phyloP scores from a whole-genome alignment of 2,888 invertebrate species.

The Cosmia pyralina region DNA sequence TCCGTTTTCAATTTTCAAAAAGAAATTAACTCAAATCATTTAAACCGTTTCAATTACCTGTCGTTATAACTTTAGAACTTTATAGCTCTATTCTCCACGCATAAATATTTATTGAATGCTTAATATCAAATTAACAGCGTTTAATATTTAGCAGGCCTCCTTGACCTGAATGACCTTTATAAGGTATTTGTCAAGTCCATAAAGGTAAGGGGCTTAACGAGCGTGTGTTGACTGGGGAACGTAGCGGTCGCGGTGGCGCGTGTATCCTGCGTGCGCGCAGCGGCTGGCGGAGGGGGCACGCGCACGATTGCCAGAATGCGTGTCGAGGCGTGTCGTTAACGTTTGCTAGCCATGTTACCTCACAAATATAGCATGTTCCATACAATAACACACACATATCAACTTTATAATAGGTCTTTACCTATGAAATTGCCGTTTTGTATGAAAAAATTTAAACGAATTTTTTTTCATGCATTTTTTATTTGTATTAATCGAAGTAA shows the following conservation, averaged over 20 bases:
- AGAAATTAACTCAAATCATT: slow-evolving; percentile 5
- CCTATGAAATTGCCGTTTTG: too few species aligned
- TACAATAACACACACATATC: slow-evolving; percentile 53
- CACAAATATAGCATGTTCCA: slow-evolving; percentile 74
- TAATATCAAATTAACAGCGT: slow-evolving; percentile 43
- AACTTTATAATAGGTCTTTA: too few species aligned
- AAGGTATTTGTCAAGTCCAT: slow-evolving; percentile 78
- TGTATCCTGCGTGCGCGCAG: slow-evolving; percentile 83
- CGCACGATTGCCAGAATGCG: slow-evolving; percentile 81
- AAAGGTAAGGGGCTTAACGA: slow-evolving; percentile 70
- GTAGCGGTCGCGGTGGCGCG: slow-evolving; percentile 76
- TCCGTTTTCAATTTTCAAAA: slow-evolving; percentile 1
- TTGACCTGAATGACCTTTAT: slow-evolving; percentile 77
- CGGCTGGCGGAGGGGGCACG: slow-evolving; percentile 70
- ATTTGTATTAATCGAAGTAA: too few species aligned
- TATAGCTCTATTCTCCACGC: slow-evolving; percentile 29
- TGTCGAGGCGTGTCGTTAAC: slow-evolving; percentile 67
- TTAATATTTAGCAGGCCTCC: slow-evolving; percentile 66
- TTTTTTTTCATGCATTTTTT: too few species aligned
- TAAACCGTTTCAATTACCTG: slow-evolving; percentile 22
- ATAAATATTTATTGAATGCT: slow-evolving; percentile 43
- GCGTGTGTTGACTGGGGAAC: slow-evolving; percentile 62
- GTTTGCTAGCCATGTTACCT: slow-evolving; percentile 70
- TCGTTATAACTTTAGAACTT: neutral
- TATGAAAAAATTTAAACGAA: too few species aligned